phyloP scores from a whole-genome alignment of 2,113 vertebrate genomes.

The Xenotilapia longispinis region DNA sequence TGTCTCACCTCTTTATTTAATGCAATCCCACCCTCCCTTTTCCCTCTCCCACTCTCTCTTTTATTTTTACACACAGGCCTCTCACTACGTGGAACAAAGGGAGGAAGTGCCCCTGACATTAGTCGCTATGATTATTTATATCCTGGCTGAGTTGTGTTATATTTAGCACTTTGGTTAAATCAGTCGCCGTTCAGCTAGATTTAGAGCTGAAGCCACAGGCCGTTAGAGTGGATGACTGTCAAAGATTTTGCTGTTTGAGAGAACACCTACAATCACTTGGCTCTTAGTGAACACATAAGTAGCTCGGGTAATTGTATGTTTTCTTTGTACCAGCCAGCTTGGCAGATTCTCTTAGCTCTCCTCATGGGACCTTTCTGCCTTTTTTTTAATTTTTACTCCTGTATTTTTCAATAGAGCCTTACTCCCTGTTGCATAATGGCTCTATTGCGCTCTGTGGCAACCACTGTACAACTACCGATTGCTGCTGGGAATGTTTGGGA shows the following conservation, averaged over 20 bases:
- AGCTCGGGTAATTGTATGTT: slow-evolving; percentile 53
- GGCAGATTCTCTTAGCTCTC: slow-evolving; percentile 21
- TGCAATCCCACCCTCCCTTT: not conserved
- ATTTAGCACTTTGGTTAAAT: slow-evolving; percentile 58
- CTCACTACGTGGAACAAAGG: slow-evolving; percentile 37
- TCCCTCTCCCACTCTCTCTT: not conserved
- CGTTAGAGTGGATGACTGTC: slow-evolving; percentile 13
- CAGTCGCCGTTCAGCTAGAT: slow-evolving; percentile 27
- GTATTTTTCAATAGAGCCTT: slow-evolving; percentile 24
- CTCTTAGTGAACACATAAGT: slow-evolving; percentile 30
- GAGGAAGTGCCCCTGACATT: slow-evolving; percentile 52
- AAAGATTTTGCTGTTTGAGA: slow-evolving; percentile 36
- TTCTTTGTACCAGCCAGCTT: slow-evolving; percentile 33
- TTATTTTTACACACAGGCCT: slow-evolving; percentile 11
- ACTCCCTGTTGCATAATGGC: slow-evolving; percentile 27
- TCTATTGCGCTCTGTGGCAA: slow-evolving; percentile 16
- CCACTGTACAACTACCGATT: not conserved
- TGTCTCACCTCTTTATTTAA: slow-evolving; percentile 1
- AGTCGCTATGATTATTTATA: slow-evolving; percentile 46
- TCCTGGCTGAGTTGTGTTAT: slow-evolving; percentile 32
- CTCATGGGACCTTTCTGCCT: slow-evolving; percentile 5
- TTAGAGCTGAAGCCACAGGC: slow-evolving; percentile 23
- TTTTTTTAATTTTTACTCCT: slow-evolving; percentile 5
- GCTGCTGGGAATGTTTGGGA: not conserved
- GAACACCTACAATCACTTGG: slow-evolving; percentile 52